Evolutionary conservation across 2,888 invertebrate species (phyloP).

Genomic region (Nemapogon koenigi): DNA sequence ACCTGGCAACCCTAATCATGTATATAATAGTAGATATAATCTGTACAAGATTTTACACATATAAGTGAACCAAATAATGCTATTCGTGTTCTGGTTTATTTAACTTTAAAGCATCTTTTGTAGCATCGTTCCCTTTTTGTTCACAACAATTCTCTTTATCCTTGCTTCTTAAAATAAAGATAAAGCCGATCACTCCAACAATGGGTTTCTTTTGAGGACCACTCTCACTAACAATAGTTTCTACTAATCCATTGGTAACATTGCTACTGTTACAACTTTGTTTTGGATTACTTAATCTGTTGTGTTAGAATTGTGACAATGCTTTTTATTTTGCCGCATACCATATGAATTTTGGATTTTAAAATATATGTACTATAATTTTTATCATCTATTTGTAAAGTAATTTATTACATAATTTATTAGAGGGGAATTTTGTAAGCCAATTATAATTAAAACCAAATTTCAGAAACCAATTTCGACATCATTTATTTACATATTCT

Average conservation of each 20-base stretch:
- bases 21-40: too few relatives aligned
- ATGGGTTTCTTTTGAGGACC: conserved; percentile 3
- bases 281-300: conserved; percentile 4
- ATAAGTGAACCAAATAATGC: too few relatives aligned
- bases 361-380: too few relatives aligned
- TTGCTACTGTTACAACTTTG: conserved; percentile 7
- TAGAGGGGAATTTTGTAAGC: too few relatives aligned
- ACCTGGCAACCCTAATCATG: too few relatives aligned
- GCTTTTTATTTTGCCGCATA: conserved; percentile 6
- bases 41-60: too few relatives aligned
- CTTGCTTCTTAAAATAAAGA: conserved; percentile 21
- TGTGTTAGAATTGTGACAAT: conserved; percentile 8
- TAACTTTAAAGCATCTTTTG: conserved; percentile 2
- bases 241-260: conserved; percentile 15
- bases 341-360: too few relatives aligned
- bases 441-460: too few relatives aligned
- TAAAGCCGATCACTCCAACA: conserved; percentile 9
- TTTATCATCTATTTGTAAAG: too few relatives aligned
- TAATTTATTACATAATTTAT: too few relatives aligned
- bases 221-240: conserved; percentile 20
- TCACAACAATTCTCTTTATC: conserved; percentile 4
- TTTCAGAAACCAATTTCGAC: too few relatives aligned
- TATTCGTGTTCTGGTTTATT: too few relatives aligned
- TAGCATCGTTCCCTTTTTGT: conserved; percentile 1
- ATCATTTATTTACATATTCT: conserved; percentile 8